Evolutionary conservation across 2,797 vertebrate genomes (phyloP), one percentile per base, ranked within the genome.

Genomic region (Onychomys arenicola): DNA sequence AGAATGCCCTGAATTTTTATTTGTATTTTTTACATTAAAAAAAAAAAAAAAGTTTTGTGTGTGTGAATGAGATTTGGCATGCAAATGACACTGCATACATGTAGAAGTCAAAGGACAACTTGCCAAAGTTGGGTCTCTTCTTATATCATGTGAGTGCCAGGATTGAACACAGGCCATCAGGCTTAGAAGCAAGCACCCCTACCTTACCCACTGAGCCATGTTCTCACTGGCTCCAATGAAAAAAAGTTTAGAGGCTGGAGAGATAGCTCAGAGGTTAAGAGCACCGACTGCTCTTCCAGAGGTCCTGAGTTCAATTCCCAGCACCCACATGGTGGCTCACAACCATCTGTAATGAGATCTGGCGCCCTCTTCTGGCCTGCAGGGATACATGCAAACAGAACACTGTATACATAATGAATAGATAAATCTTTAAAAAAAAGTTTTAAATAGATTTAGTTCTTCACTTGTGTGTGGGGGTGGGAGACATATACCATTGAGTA

Each of bases 1-100:
- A 92, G 46, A 91, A 91, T 37, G 83, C 71, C 46, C 49, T 81
- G 77, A 83, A 93, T 83, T 94, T 63, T 65, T 95, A 23, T 12
- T 84, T 85, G 21, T 63, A 78, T 75, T 93, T 59, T 63, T 9
- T 37, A 71, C 19, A 71, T 84, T 43, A 0, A 17, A 49, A 67
- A 67, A 67, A 85, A 9, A n/a, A n/a, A n/a, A n/a, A n/a, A n/a
- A n/a, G 49, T 52, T 52, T 5, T 83, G 27, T 82, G 34, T 83
- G n/a, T 55, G 46, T 5, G 25, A 52, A 52, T 69, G 25, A 11
- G 25, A 17, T 11, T 40, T 37, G 23, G 34, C 8, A 37, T 8
- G 12, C 65, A 52, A 55, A 55, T 37, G 46, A 23, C 40, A 46
- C 6, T 19, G 10, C 3, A 23, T 46, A 11, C 21, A n/a, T 49